Percentiles rank a stretch among this genome's conserved stretches.
These are phyloP conservation scores for Echeneis naucrates DNA, from an alignment of 2,797 vertebrate species.

Conservation along the genomic window DNA sequence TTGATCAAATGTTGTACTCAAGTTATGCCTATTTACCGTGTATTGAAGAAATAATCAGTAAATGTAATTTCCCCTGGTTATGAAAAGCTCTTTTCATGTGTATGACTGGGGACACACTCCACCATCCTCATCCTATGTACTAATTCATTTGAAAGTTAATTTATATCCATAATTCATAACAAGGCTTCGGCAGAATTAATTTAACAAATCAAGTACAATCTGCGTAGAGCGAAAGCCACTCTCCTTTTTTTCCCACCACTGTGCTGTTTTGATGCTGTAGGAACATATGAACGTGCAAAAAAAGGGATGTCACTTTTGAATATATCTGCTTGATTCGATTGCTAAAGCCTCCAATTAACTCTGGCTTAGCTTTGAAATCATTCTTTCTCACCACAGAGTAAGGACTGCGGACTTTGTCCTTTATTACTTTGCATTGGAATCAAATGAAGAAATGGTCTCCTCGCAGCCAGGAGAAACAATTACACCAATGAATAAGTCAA, in stretches of 20 bases:
- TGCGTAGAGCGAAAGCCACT: neutral
- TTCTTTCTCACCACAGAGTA: neutral
- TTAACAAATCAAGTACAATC: neutral
- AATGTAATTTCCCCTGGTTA: neutral
- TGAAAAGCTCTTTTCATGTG: neutral
- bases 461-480: neutral
- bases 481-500: neutral
- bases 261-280: neutral
- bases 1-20: constrained; percentile 26
- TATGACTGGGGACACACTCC: neutral
- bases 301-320: neutral
- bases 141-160: too few relatives aligned
- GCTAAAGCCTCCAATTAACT: neutral
- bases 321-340: neutral
- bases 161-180: too few relatives aligned
- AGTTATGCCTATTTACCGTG: neutral
- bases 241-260: neutral
- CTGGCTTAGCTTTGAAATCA: neutral
- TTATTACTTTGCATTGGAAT: constrained; percentile 4
- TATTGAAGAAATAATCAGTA: neutral
- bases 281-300: neutral
- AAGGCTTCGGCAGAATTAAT: neutral
- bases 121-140: too few relatives aligned
- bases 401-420: neutral
- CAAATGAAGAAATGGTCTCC: neutral